Evolutionary conservation across 1,140 invertebrate species (phyloP).

Genomic region (Oncopodura yosiiana): DNA sequence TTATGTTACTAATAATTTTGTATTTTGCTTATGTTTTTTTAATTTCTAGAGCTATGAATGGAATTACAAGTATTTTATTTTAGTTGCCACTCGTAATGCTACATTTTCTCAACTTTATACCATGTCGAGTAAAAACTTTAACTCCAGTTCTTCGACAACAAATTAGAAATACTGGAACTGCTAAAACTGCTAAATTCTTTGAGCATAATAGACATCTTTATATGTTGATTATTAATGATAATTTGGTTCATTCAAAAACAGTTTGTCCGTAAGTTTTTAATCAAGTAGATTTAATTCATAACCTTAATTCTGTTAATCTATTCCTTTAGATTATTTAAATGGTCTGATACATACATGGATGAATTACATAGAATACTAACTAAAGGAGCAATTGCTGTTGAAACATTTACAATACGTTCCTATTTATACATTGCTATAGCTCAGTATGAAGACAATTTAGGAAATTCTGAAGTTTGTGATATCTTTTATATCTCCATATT

Average conservation of each 20-base stretch:
- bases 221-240: conserved; percentile 10
- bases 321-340: conserved; percentile 6
- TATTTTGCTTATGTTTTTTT: too few relatives aligned
- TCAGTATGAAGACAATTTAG: conserved; percentile 1
- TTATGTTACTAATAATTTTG: too few relatives aligned
- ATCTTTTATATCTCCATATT: background rate
- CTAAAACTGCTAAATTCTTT: conserved; percentile 9
- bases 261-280: conserved; percentile 8
- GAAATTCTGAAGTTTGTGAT: conserved; percentile 3
- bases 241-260: conserved; percentile 3
- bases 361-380: conserved; percentile 15
- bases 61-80: too few relatives aligned
- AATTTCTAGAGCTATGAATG: too few relatives aligned
- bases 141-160: conserved; percentile 4
- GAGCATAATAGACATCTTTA: background rate
- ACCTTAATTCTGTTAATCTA: background rate
- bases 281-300: background rate
- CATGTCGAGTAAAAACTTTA: too few relatives aligned
- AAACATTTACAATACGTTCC: conserved; percentile 3
- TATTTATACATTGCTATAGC: conserved; percentile 13
- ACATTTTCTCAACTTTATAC: too few relatives aligned
- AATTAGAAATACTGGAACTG: conserved; percentile 9
- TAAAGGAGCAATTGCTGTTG: conserved; percentile 9
- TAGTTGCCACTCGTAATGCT: too few relatives aligned
- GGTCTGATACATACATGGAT: conserved; percentile 13